phyloP scores from a whole-genome alignment of 2,797 vertebrate species.

The Coreius guichenoti region DNA sequence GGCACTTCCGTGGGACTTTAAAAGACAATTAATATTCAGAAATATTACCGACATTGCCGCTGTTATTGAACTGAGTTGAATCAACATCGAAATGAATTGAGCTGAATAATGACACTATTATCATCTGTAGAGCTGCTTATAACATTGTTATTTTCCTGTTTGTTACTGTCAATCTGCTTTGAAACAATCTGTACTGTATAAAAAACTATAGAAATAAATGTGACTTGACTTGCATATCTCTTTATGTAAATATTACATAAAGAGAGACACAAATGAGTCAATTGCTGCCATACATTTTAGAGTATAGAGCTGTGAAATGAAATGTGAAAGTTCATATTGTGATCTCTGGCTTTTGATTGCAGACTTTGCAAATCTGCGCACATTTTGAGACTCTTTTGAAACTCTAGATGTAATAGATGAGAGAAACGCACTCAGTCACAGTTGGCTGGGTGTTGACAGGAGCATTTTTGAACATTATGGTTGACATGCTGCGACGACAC shows the following conservation, averaged over 20 bases:
- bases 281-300: background rate
- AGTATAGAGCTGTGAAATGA: background rate
- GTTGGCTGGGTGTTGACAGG: slow-evolving; percentile 66
- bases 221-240: background rate
- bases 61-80: background rate
- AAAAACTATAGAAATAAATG: background rate
- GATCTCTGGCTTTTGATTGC: background rate
- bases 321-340: background rate
- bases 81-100: background rate
- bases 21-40: background rate
- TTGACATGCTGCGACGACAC: slow-evolving; percentile 47
- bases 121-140: background rate
- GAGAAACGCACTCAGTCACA: background rate
- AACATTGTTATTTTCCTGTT: background rate
- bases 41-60: background rate
- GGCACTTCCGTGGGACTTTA: no score
- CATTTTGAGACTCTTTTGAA: slow-evolving; percentile 4
- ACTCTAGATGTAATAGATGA: background rate
- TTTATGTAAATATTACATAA: background rate
- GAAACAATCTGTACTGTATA: background rate
- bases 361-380: background rate
- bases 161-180: background rate
- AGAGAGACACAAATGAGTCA: background rate
- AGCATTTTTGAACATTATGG: slow-evolving; percentile 60
- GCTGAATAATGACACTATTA: background rate